A percentile compares a stretch with the other conserved stretches of the same genome.
Conservation (phyloP, 2,797 vertebrate genomes). For the Kryptopterus vitreolus region DNA sequence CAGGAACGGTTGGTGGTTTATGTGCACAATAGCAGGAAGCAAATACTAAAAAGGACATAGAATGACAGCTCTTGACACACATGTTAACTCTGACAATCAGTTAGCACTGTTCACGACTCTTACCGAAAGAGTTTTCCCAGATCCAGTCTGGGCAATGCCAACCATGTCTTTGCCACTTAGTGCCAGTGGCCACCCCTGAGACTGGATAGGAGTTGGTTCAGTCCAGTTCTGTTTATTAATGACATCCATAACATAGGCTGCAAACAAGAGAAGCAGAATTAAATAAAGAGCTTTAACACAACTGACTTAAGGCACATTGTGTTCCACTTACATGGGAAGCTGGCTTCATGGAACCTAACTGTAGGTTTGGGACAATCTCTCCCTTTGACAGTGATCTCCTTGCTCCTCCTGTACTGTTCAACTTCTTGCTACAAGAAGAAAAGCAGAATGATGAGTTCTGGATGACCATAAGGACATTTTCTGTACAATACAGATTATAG, state of each 20-base stretch:
- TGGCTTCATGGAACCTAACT: slow-evolving; percentile 88
- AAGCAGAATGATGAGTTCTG: background rate
- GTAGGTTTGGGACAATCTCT: slow-evolving; percentile 91
- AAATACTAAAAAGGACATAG: slow-evolving; percentile 78
- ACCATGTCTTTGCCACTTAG: slow-evolving; percentile 96
- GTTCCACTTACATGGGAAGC: slow-evolving; percentile 83
- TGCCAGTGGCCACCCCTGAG: slow-evolving; percentile 96
- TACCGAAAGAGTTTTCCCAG: slow-evolving; percentile 95
- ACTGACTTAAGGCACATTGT: too few species aligned
- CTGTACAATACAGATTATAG: too few species aligned
- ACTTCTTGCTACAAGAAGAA: slow-evolving; percentile 86
- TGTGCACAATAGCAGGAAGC: slow-evolving; percentile 95
- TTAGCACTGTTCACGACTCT: slow-evolving; percentile 61
- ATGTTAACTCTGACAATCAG: background rate
- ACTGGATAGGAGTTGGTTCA: slow-evolving; percentile 96
- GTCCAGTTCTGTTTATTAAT: slow-evolving; percentile 90
- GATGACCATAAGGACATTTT: too few species aligned
- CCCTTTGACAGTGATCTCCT: slow-evolving; percentile 89
- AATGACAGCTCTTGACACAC: background rate
- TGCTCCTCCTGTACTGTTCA: slow-evolving; percentile 88
- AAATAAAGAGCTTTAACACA: background rate
- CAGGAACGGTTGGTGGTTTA: slow-evolving; percentile 97
- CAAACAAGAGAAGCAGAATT: background rate
- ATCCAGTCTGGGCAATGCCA: slow-evolving; percentile 96
- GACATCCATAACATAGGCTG: slow-evolving; percentile 96